Evolutionary conservation across 2,888 invertebrate species (phyloP), one percentile per base, ranked within the genome.

Genomic region (Allygus modestus): DNA sequence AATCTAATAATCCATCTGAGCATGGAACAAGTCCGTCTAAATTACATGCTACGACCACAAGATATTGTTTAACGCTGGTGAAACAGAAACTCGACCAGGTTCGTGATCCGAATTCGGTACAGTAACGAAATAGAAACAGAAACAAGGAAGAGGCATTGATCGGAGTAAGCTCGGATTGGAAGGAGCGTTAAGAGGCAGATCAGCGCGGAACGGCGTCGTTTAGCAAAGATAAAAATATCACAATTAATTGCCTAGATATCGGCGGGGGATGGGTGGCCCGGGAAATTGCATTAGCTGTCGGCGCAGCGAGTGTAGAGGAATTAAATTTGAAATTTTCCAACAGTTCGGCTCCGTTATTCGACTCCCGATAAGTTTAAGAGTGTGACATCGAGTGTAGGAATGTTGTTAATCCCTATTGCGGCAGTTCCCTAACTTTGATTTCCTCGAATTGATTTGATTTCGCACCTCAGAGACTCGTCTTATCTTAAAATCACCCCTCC

Each of bases 171-270:
- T 41, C 46, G 46, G 43, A 77, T 46, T 20, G 26, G 71, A 61
- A 20, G 61, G 61, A 61, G 28, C 28, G 61, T 71, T 71, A 71
- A 71, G 75, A 15, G 43, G 46, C 33, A 20, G 54, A 77, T 77
- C 77, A 77, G 77, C 77, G 54, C 37, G 20, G 4, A 23, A 58
- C 58, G n/a, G 79, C 58, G 79, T 58, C 79, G 79, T 33, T 79
- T 33, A 58, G 51, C 28, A 20, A 58, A 37, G 79, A 79, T 33
- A 79, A 58, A 79, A 79, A 79, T 79, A 79, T 79, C 79, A 33
- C 75, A 75, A 83, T 83, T 83, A 83, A 83, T 83, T 83, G 75
- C 31, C 23, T 37, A 75, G 58, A 75, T 73, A 75, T 83, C 58
- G 75, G 46, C 17, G 82, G 41, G 31, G 69, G 43, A 4, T 61